Percentiles rank a stretch among this genome's conserved stretches.
Conservation (phyloP, 2,113 vertebrate species). For the Tor tambroides region DNA sequence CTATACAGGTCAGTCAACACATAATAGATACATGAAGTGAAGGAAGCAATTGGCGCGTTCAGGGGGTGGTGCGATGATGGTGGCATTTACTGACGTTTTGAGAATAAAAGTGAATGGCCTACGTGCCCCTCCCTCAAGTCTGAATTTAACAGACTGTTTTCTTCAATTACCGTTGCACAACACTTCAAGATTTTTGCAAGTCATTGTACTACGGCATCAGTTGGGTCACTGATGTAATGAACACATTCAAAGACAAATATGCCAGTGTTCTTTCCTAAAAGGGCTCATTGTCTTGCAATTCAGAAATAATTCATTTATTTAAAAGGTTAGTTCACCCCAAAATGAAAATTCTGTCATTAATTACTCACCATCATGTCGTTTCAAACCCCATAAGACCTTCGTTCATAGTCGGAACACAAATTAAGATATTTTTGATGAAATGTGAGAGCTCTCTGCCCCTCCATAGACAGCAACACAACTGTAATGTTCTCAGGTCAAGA, state of each 20-base stretch:
- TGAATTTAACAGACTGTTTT: constrained; percentile 24
- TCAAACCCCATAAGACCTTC: no score
- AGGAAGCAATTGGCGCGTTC: constrained; percentile 9
- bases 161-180: constrained; percentile 23
- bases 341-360: no score
- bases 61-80: background rate
- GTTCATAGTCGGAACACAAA: no score
- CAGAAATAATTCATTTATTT: no score
- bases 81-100: background rate
- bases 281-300: background rate
- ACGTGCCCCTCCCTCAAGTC: background rate
- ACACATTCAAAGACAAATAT: background rate
- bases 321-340: no score
- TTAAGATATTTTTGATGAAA: no score
- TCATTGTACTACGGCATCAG: constrained; percentile 24
- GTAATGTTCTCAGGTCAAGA: no score
- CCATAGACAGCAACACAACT: no score
- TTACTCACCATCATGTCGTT: no score
- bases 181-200: constrained; percentile 36
- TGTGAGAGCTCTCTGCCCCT: no score
- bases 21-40: background rate
- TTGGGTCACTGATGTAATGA: background rate
- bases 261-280: background rate
- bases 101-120: constrained; percentile 35
- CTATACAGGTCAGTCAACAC: background rate